phyloP scores from a whole-genome alignment of 2,888 invertebrate genomes.

The Byasa hedistus region DNA sequence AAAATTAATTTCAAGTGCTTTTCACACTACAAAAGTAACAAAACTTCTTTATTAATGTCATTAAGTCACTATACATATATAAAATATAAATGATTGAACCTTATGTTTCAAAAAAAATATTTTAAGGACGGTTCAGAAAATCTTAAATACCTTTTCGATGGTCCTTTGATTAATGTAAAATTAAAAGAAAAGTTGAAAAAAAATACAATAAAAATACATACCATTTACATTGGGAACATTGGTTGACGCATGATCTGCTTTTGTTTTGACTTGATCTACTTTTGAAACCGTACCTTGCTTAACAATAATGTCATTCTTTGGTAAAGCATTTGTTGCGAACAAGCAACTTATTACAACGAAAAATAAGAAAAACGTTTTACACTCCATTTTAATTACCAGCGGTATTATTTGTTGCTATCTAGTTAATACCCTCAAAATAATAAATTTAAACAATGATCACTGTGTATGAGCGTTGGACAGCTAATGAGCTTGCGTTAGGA shows the following conservation, averaged over 20 bases:
- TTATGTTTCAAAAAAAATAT: not conserved
- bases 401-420: not conserved
- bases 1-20: not conserved
- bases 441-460: slow-evolving; percentile 9
- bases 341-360: slow-evolving; percentile 8
- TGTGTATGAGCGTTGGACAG: slow-evolving; percentile 10
- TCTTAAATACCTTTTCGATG: not conserved
- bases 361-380: slow-evolving; percentile 18
- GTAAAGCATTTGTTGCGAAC: slow-evolving; percentile 15
- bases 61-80: not conserved
- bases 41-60: not conserved
- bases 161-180: not conserved
- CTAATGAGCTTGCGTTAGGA: slow-evolving; percentile 23
- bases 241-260: slow-evolving; percentile 5
- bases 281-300: slow-evolving; percentile 24
- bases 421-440: slow-evolving; percentile 1
- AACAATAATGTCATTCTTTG: slow-evolving; percentile 14
- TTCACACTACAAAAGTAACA: not conserved
- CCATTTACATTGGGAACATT: slow-evolving; percentile 8
- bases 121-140: not conserved
- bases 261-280: slow-evolving; percentile 7
- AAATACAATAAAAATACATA: not conserved
- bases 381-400: slow-evolving; percentile 11
- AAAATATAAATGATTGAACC: not conserved
- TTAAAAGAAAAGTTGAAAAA: not conserved